Percentiles rank a stretch among this genome's conserved stretches.
phyloP scores from a whole-genome alignment of 2,113 vertebrate species.

The Melozone crissalis region DNA sequence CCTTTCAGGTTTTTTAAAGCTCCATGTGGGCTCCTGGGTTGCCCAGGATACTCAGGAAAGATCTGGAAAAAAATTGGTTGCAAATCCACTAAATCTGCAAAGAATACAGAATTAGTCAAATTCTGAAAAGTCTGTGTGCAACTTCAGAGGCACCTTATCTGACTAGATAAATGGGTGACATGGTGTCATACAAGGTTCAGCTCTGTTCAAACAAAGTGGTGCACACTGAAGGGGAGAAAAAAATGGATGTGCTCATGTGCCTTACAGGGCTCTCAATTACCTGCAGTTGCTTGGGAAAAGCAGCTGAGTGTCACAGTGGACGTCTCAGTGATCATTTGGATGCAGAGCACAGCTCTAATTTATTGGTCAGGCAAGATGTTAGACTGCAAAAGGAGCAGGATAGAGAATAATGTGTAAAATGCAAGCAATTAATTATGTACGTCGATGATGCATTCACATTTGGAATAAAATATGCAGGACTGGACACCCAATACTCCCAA shows the following conservation, averaged over 20 bases:
- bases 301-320: conserved; percentile 3
- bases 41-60: neutral
- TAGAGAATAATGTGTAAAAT: conserved; percentile 30
- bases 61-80: neutral
- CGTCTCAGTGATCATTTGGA: neutral
- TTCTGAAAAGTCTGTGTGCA: neutral
- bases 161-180: neutral
- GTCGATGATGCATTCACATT: neutral
- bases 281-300: conserved; percentile 5
- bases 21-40: neutral
- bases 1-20: neutral
- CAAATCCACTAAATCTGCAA: neutral
- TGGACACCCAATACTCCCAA: neutral
- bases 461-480: neutral
- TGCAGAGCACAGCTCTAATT: conserved; percentile 38
- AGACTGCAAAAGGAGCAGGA: neutral
- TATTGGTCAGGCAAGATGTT: conserved; percentile 25
- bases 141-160: neutral
- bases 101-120: neutral
- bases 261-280: conserved; percentile 27
- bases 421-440: conserved; percentile 26
- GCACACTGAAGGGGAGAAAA: neutral
- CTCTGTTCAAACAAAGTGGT: conserved; percentile 37
- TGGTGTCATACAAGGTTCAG: conserved; percentile 15
- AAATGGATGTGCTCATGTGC: neutral